Percentiles rank a stretch among this genome's conserved stretches.
phyloP scores from a whole-genome alignment of 2,113 vertebrate species.

The Pterocles gutturalis region DNA sequence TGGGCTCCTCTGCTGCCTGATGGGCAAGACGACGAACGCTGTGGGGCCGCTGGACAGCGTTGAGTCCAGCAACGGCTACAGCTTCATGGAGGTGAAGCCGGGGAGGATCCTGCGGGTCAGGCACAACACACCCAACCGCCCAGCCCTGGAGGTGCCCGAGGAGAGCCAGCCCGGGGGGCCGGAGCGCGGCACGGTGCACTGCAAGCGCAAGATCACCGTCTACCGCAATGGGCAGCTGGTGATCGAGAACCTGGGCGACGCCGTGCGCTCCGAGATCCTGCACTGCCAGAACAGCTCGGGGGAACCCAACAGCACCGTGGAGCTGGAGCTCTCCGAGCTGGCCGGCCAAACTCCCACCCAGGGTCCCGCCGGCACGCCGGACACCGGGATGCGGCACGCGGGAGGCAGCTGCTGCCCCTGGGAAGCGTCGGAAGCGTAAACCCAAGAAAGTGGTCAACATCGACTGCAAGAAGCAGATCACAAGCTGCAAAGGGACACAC shows the following conservation, averaged over 20 bases:
- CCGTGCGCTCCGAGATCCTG: constrained; percentile 78
- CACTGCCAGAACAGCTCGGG: constrained; percentile 78
- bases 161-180: constrained; percentile 4
- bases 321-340: constrained; percentile 79
- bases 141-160: not conserved
- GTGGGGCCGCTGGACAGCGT: constrained; percentile 86
- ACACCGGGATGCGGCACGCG: not conserved
- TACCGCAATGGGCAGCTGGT: constrained; percentile 91
- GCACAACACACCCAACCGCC: constrained; percentile 77
- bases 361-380: not conserved
- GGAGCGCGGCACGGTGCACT: constrained; percentile 78
- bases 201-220: constrained; percentile 90
- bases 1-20: constrained; percentile 90
- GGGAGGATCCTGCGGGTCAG: constrained; percentile 88
- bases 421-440: constrained; percentile 77
- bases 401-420: not conserved
- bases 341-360: not conserved
- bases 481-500: constrained; percentile 89
- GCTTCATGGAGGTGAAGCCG: constrained; percentile 94
- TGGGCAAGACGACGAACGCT: constrained; percentile 83
- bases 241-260: constrained; percentile 90
- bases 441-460: constrained; percentile 90
- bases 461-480: constrained; percentile 89
- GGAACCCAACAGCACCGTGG: constrained; percentile 77
- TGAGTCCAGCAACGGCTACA: constrained; percentile 87